A percentile compares a stretch with the other conserved stretches of the same genome.
These are phyloP conservation scores for Drosophila sordidula DNA, from an alignment of 2,888 invertebrate genomes.

Conservation along the genomic window DNA sequence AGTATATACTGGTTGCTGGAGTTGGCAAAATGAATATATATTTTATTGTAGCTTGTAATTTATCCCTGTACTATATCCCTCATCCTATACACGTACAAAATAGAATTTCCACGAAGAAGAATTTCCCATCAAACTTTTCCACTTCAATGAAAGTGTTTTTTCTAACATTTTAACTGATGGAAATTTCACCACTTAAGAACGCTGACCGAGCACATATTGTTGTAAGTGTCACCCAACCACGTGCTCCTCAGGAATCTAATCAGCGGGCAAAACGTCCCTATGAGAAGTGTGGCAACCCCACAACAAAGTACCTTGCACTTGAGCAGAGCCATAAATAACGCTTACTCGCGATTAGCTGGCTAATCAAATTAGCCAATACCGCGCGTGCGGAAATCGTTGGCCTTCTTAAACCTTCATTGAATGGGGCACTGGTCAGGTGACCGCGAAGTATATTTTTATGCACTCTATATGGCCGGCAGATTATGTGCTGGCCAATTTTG, in stretches of 20 bases:
- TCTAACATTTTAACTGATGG: too few relatives aligned
- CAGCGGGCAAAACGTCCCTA: constrained; percentile 11
- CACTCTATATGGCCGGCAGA: constrained; percentile 12
- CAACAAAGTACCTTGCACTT: constrained; percentile 25
- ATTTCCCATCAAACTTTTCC: too few relatives aligned
- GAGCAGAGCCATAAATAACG: constrained; percentile 36
- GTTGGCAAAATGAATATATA: too few relatives aligned
- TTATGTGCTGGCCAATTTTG: neutral
- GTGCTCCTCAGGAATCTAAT: constrained; percentile 38
- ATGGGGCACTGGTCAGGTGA: constrained; percentile 31
- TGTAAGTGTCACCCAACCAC: constrained; percentile 3
- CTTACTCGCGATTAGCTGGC: constrained; percentile 28
- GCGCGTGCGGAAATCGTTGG: neutral
- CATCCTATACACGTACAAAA: too few relatives aligned
- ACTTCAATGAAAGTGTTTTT: too few relatives aligned
- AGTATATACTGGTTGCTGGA: too few relatives aligned
- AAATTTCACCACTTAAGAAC: too few relatives aligned
- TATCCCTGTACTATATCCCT: too few relatives aligned
- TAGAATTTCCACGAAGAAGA: too few relatives aligned
- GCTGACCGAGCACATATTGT: too few relatives aligned
- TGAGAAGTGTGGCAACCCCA: constrained; percentile 20
- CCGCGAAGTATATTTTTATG: constrained; percentile 11
- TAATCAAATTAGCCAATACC: constrained; percentile 31
- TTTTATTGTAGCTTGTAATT: too few relatives aligned
- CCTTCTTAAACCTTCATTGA: neutral